A percentile compares a stretch with the other conserved stretches of the same genome.
These are phyloP conservation scores for Cladorhizidae sp. DNA, from an alignment of 37 sponge, comb jelly and placozoan species.

Conservation along the genomic window DNA sequence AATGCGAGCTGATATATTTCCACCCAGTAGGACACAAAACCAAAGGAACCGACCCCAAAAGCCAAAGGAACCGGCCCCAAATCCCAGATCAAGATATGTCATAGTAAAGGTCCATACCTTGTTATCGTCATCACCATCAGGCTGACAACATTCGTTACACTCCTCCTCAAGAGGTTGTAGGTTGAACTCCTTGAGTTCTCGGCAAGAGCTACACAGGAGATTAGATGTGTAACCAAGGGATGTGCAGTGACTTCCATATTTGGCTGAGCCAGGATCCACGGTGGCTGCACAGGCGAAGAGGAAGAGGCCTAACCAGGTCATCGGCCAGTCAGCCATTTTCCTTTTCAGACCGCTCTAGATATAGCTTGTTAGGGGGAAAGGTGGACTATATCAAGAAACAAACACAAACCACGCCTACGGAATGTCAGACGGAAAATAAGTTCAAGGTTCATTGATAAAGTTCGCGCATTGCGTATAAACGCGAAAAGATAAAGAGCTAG, in stretches of 20 bases:
- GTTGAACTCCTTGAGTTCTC: conserved; percentile 76
- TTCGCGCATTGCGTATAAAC: too few relatives aligned
- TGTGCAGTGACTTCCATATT: conserved; percentile 31
- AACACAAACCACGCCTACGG: too few relatives aligned
- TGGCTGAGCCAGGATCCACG: conserved; percentile 14
- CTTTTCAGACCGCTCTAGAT: not conserved
- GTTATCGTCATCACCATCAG: conserved; percentile 49
- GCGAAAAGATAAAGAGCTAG: too few relatives aligned
- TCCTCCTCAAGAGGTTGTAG: conserved; percentile 63
- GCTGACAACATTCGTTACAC: conserved; percentile 76
- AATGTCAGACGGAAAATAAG: too few relatives aligned
- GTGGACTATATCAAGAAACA: too few relatives aligned
- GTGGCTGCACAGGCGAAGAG: not conserved
- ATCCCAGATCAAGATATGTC: too few relatives aligned
- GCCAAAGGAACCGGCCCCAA: too few relatives aligned
- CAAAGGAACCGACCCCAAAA: too few relatives aligned
- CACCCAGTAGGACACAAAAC: too few relatives aligned
- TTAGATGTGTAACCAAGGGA: conserved; percentile 82
- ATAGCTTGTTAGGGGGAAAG: too few relatives aligned
- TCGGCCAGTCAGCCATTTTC: conserved; percentile 8
- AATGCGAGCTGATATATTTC: too few relatives aligned
- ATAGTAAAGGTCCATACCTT: conserved; percentile 29
- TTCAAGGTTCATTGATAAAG: too few relatives aligned
- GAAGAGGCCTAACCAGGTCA: not conserved
- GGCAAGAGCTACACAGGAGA: conserved; percentile 86